These are phyloP conservation scores for Xenus cinereus DNA, from an alignment of 2,113 vertebrate species.

Conservation along the genomic window DNA sequence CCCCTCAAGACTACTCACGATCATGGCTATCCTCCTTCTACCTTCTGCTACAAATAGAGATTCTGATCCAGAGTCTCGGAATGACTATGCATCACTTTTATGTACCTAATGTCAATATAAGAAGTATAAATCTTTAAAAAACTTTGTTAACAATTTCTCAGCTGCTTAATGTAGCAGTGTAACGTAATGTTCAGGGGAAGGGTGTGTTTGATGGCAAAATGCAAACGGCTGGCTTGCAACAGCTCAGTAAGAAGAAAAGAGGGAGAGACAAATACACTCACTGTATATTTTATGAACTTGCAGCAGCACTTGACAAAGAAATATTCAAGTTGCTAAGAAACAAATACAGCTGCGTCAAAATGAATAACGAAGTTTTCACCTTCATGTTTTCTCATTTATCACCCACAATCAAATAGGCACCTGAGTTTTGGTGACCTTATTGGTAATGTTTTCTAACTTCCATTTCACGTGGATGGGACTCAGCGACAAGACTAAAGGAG, in stretches of 20 bases:
- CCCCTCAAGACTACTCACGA: not conserved
- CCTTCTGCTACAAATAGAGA: not conserved
- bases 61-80: not conserved
- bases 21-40: not conserved
- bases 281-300: not conserved
- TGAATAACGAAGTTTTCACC: not conserved
- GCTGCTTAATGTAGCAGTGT: not conserved
- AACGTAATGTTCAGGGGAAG: fast-evolving
- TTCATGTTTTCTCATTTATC: not conserved
- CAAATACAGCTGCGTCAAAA: not conserved
- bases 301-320: not conserved
- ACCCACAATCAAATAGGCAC: not conserved
- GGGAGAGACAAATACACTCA: not conserved
- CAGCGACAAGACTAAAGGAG: not conserved
- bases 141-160: not conserved
- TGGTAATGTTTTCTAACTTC: not conserved
- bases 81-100: not conserved
- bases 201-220: not conserved
- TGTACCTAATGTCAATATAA: not conserved
- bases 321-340: not conserved
- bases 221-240: not conserved
- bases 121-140: not conserved
- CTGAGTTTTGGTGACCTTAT: not conserved
- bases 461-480: not conserved
- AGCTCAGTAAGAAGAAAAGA: not conserved